Evolutionary conservation across 2,797 vertebrate species (phyloP).

Genomic region (Malacoraja senta): DNA sequence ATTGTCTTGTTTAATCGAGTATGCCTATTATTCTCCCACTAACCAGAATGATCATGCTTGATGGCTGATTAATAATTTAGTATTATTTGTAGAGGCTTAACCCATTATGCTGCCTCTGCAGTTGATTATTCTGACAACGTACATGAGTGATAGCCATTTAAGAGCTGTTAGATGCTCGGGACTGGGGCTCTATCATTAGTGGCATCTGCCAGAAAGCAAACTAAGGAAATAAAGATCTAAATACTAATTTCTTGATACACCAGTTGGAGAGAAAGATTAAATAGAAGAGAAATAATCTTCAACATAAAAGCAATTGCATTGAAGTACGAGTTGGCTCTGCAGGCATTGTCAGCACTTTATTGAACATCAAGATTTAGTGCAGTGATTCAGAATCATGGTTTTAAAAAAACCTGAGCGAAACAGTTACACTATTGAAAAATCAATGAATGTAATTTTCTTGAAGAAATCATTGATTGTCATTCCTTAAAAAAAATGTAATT

Average conservation of each 20-base stretch:
- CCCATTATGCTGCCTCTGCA: not conserved
- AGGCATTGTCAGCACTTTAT: not conserved
- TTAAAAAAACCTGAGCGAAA: not conserved
- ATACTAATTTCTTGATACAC: not conserved
- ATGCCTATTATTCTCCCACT: not conserved
- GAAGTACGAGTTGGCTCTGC: not conserved
- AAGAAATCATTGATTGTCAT: not conserved
- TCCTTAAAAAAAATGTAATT: not conserved
- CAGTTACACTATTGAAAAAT: not conserved
- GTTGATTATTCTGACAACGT: not conserved
- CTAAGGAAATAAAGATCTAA: not conserved
- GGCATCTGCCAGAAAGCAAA: not conserved
- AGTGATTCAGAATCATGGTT: not conserved
- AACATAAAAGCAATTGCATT: not conserved
- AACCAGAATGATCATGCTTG: not conserved
- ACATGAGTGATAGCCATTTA: not conserved
- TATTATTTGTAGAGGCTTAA: not conserved
- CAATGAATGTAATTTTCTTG: constrained; percentile 1
- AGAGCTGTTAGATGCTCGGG: not conserved
- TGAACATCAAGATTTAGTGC: not conserved
- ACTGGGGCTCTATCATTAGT: not conserved
- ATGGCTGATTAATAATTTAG: not conserved
- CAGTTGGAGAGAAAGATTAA: not conserved
- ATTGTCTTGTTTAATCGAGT: not conserved
- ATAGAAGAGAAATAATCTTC: not conserved